These are phyloP conservation scores for Coelopa pilipes DNA, from an alignment of 2,888 invertebrate species.

Conservation along the genomic window DNA sequence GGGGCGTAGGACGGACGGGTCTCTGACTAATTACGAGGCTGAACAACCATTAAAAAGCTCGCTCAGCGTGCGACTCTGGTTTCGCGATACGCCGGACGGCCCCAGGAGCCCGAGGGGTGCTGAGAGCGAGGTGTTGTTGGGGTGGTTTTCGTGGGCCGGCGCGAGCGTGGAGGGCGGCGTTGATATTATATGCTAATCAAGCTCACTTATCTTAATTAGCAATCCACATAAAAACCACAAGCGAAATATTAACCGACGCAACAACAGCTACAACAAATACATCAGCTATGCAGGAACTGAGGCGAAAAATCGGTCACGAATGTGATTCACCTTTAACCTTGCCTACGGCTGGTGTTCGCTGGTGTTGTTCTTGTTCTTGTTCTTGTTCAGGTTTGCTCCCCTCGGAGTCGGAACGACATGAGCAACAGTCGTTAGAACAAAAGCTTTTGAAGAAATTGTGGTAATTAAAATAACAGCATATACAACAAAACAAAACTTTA, in stretches of 20 bases:
- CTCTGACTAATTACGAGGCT: conserved; percentile 29
- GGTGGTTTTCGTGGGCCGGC: background rate
- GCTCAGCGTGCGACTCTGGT: conserved; percentile 28
- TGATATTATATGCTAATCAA: conserved; percentile 46
- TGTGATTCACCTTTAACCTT: conserved; percentile 14
- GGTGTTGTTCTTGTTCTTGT: background rate
- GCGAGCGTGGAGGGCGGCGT: background rate
- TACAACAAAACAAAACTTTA: conserved; percentile 40
- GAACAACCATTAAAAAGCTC: conserved; percentile 34
- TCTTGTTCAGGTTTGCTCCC: background rate
- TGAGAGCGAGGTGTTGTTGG: background rate
- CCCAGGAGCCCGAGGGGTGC: background rate
- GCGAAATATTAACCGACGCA: conserved; percentile 23
- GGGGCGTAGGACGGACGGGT: background rate
- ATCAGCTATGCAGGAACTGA: background rate
- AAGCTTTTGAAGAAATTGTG: conserved; percentile 29
- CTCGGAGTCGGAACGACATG: too few relatives aligned
- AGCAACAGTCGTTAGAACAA: background rate
- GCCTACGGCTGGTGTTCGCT: background rate
- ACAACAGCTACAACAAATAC: background rate
- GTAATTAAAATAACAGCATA: conserved; percentile 41
- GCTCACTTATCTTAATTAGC: conserved; percentile 50
- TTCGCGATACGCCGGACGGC: background rate
- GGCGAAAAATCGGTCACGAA: background rate
- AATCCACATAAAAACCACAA: conserved; percentile 42